These are phyloP conservation scores for Anhinga rufa DNA, from an alignment of 2,113 vertebrate species.

Conservation along the genomic window DNA sequence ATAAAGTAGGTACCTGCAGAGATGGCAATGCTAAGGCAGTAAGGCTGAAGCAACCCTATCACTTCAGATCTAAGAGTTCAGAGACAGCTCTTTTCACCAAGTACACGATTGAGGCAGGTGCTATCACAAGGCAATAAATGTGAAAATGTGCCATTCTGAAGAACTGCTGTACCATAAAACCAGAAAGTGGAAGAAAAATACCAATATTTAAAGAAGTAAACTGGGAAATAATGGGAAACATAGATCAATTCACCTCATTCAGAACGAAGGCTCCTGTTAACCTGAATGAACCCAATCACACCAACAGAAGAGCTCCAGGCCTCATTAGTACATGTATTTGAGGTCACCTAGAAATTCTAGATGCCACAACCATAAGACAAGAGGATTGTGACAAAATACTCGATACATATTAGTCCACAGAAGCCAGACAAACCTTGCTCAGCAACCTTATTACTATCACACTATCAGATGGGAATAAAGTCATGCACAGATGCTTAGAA, in stretches of 20 bases:
- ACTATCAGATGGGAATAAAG: background rate
- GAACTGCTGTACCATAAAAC: background rate
- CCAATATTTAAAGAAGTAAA: background rate
- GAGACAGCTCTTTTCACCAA: background rate
- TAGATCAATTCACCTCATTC: background rate
- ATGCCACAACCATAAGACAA: background rate
- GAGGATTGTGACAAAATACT: background rate
- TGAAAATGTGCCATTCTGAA: background rate
- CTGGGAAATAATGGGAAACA: background rate
- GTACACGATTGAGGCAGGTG: background rate
- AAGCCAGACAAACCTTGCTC: background rate
- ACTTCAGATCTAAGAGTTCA: background rate
- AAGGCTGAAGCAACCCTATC: background rate
- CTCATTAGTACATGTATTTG: background rate
- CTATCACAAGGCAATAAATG: background rate
- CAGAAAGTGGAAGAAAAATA: background rate
- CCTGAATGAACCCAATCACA: background rate
- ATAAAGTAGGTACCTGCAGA: background rate
- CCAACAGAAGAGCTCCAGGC: background rate
- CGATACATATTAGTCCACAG: background rate
- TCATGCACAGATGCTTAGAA: background rate
- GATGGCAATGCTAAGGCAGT: background rate
- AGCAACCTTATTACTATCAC: background rate
- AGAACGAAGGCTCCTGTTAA: background rate
- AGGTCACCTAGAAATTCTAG: background rate